Percentiles rank a stretch among this genome's conserved stretches.
Evolutionary conservation across 2,888 invertebrate species (phyloP).

Genomic region (Harmothoe impar): DNA sequence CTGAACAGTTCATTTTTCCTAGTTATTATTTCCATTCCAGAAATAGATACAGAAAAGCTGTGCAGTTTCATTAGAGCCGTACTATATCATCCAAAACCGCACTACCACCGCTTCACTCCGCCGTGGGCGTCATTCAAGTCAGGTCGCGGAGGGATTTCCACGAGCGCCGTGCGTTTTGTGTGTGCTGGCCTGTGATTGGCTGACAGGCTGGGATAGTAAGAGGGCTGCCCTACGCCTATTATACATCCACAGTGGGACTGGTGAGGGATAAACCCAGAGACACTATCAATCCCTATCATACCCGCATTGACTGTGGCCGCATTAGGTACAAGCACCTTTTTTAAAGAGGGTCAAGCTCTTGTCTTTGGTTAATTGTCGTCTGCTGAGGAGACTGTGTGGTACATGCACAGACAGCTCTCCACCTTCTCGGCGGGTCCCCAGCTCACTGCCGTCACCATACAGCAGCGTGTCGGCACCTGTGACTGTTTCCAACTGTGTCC

Average conservation of each 20-base stretch:
- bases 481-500: not conserved
- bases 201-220: slow-evolving; percentile 39
- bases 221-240: slow-evolving; percentile 39
- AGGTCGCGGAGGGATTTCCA: slow-evolving; percentile 49
- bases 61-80: not conserved
- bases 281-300: slow-evolving; percentile 53
- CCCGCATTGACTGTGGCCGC: slow-evolving; percentile 6
- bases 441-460: not conserved
- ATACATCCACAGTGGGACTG: slow-evolving; percentile 28
- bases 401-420: not conserved
- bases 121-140: slow-evolving; percentile 37
- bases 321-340: not conserved
- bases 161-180: not conserved
- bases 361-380: not conserved
- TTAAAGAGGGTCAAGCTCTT: not conserved
- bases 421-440: not conserved
- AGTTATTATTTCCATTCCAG: no score
- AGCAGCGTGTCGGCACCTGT: slow-evolving; percentile 14
- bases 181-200: slow-evolving; percentile 53
- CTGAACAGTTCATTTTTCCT: no score
- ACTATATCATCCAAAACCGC: slow-evolving; percentile 5
- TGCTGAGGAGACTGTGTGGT: not conserved
- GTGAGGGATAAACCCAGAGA: slow-evolving; percentile 53
- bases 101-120: not conserved
- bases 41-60: not conserved